phyloP scores from a whole-genome alignment of 2,797 vertebrate genomes.

The Bucorvus abyssinicus region DNA sequence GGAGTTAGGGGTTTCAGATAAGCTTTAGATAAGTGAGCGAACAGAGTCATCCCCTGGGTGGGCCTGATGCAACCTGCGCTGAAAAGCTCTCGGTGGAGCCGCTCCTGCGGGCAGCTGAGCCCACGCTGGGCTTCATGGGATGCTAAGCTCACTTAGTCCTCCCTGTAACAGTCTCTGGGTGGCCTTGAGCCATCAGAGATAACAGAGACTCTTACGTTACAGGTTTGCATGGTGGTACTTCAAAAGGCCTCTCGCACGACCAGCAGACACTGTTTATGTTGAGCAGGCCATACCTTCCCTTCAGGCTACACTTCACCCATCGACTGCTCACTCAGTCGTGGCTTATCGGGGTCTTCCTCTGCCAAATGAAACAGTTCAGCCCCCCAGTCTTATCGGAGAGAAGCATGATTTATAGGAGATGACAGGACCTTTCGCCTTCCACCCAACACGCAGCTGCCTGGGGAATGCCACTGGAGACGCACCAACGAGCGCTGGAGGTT shows the following conservation, averaged over 20 bases:
- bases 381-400: not conserved
- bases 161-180: not conserved
- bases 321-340: not conserved
- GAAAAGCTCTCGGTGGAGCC: not conserved
- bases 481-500: not conserved
- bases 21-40: not conserved
- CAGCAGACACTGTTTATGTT: not conserved
- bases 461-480: not conserved
- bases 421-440: constrained; percentile 37
- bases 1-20: constrained; percentile 23
- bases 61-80: not conserved
- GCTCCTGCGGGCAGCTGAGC: not conserved
- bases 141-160: not conserved
- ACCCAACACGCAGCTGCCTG: not conserved
- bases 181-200: not conserved
- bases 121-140: not conserved
- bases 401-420: constrained; percentile 38
- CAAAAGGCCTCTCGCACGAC: not conserved
- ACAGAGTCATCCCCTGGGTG: not conserved
- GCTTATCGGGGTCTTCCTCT: not conserved
- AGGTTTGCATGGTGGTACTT: not conserved
- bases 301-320: not conserved
- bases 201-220: not conserved
- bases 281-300: not conserved
- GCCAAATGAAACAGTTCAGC: constrained; percentile 14